Evolutionary conservation across 2,797 vertebrate genomes (phyloP).

Genomic region (Cryptoblepharus egeriae): DNA sequence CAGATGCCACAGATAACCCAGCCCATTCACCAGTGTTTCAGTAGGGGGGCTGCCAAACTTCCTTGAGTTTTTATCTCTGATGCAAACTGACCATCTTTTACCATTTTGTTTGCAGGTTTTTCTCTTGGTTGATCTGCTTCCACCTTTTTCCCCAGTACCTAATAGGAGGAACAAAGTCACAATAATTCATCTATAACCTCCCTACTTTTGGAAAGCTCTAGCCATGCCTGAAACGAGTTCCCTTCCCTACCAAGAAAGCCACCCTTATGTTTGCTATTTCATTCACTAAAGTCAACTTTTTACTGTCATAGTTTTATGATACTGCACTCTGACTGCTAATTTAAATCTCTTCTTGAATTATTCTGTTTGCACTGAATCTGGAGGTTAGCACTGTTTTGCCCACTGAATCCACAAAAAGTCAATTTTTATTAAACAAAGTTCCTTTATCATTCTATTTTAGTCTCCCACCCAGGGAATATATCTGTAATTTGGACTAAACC

Average conservation of each 20-base stretch:
- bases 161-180: not conserved
- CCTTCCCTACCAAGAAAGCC: not conserved
- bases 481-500: too few species aligned
- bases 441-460: not conserved
- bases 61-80: not conserved
- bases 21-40: conserved; percentile 56
- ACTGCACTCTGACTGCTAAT: not conserved
- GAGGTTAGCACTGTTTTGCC: not conserved
- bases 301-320: not conserved
- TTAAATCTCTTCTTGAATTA: not conserved
- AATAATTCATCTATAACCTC: not conserved
- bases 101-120: not conserved
- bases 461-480: not conserved
- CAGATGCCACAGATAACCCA: conserved; percentile 59
- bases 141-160: not conserved
- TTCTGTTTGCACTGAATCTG: not conserved
- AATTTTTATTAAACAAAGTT: not conserved
- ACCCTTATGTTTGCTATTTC: not conserved
- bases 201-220: not conserved
- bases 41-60: not conserved
- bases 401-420: not conserved
- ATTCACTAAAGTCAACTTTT: not conserved
- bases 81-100: not conserved
- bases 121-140: not conserved
- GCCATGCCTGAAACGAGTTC: too few species aligned